These are phyloP conservation scores for Leptinotarsa texana DNA, from an alignment of 1,140 invertebrate species.

Conservation along the genomic window DNA sequence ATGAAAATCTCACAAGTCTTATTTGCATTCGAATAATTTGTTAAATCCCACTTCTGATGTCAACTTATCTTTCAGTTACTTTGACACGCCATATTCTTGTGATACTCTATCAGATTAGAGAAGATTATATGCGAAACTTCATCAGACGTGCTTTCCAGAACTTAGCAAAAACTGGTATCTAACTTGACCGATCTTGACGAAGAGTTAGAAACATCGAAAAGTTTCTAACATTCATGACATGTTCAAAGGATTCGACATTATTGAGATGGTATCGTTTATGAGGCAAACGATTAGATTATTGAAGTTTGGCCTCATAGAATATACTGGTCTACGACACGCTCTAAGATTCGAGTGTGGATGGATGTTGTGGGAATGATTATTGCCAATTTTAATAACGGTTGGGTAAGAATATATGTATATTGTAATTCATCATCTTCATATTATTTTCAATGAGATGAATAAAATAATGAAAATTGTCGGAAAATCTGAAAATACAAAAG, in stretches of 20 bases:
- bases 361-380: no score
- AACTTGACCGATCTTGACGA: neutral
- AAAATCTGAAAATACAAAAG: no score
- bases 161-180: neutral
- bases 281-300: constrained; percentile 37
- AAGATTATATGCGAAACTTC: neutral
- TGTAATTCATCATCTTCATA: no score
- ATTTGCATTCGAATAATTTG: no score
- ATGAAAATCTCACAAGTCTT: no score
- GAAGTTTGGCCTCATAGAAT: constrained; percentile 30
- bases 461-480: no score
- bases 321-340: constrained; percentile 25
- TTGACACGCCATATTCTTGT: no score
- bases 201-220: neutral
- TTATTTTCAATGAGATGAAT: no score
- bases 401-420: no score
- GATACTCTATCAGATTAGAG: neutral
- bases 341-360: neutral
- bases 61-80: no score
- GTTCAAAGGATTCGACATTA: constrained; percentile 34
- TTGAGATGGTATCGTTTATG: constrained; percentile 36
- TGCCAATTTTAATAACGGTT: no score
- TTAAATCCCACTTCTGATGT: no score
- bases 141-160: neutral
- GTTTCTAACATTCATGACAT: constrained; percentile 32